Evolutionary conservation across 2,113 vertebrate genomes (phyloP).

Genomic region (Bostrychus sinensis): DNA sequence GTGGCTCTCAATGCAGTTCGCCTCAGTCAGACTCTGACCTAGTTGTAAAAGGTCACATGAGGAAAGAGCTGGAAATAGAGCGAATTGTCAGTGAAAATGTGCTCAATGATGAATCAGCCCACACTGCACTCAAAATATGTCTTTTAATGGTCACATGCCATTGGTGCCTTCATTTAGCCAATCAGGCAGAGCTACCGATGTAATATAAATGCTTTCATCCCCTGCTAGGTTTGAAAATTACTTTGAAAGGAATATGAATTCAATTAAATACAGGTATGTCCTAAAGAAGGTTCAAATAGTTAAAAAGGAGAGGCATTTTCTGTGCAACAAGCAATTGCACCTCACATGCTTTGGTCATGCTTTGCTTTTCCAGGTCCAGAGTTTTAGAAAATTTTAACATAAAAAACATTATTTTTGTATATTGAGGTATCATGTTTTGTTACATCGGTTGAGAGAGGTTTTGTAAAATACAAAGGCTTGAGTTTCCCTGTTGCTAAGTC

Average conservation of each 20-base stretch:
- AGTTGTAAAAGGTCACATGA: constrained; percentile 34
- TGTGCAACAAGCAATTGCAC: no score
- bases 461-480: no score
- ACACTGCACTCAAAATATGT: not conserved
- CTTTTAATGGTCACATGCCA: not conserved
- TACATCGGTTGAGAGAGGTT: no score
- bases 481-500: no score
- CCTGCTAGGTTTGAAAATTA: not conserved
- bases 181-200: not conserved
- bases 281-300: not conserved
- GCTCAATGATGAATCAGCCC: constrained; percentile 1
- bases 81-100: not conserved
- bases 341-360: no score
- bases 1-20: constrained; percentile 19
- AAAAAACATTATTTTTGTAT: no score
- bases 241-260: not conserved
- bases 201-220: not conserved
- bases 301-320: not conserved
- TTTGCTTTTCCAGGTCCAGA: no score
- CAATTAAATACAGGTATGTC: constrained; percentile 1
- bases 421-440: no score
- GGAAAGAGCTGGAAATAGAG: constrained; percentile 12
- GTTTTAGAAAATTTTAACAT: no score
- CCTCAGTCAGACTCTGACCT: constrained; percentile 41
- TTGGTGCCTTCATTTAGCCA: not conserved